Evolutionary conservation across 2,113 vertebrate species (phyloP), one percentile per base, ranked within the genome.

Genomic region (Jaculus jaculus): DNA sequence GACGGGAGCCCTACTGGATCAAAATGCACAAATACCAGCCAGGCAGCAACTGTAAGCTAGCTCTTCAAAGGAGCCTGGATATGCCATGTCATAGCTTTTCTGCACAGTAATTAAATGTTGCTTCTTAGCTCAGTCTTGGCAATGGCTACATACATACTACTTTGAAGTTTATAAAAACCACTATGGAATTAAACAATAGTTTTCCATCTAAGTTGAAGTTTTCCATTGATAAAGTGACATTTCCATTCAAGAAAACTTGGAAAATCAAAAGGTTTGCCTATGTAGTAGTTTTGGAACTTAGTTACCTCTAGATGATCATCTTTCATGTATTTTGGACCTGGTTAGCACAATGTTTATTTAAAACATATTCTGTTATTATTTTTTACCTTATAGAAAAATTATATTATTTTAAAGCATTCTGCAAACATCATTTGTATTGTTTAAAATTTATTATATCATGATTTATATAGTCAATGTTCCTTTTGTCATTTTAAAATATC

Each of bases 291-390:
- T 80, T 21, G 73, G 23, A 51, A n/a, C 7, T 39, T 51, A 82
- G 78, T 80, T 94, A 21, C 11, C 54, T 94, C 26, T 66, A 85
- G 71, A 69, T 65, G 74, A 47, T 89, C 26, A 34, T 66, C 84
- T 91, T 92, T 77, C 60, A 75, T 20, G 79, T 75, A 77, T 83
- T 86, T 73, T 65, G 32, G 28, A 63, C 34, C 65, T n/a, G 16
- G 79, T 83, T 85, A 39, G 65, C 42, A 75, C 24, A 66, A 60
- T 79, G 7, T 7, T 15, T 77, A 69, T 66, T 88, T 77, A 94
- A 95, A 79, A 87, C 78, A 82, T 60, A 60, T n/a, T 93, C 32
- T 86, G 34, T 20, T 72, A 61, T 74, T 72, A 94, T 84, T 90
- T 73, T 51, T 34, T 93, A 54, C 72, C 75, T 66, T 61, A 63